Evolutionary conservation across 2,113 vertebrate species (phyloP).

Genomic region (Girardinichthys multiradiatus): DNA sequence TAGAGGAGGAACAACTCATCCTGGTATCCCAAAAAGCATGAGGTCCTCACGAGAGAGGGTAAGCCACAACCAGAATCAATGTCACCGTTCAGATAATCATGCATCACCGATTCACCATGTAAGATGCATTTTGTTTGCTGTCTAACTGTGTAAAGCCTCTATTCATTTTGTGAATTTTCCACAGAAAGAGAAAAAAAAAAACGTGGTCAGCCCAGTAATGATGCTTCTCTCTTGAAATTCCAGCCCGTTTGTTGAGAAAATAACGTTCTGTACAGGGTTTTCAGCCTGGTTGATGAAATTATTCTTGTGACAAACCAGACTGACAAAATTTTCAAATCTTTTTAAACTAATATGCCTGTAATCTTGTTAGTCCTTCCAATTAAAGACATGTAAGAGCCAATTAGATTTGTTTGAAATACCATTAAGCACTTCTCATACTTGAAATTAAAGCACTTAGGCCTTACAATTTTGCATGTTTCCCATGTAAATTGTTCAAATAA

Average conservation of each 20-base stretch:
- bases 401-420: conserved; percentile 36
- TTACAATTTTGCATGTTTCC: conserved; percentile 29
- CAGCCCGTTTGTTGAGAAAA: conserved; percentile 35
- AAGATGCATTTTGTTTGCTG: conserved; percentile 81
- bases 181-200: conserved; percentile 27
- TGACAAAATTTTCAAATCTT: conserved; percentile 31
- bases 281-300: conserved; percentile 23
- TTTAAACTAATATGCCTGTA: conserved; percentile 44
- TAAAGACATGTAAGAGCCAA: conserved; percentile 29
- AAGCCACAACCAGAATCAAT: conserved; percentile 75
- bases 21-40: conserved; percentile 76
- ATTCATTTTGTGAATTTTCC: conserved; percentile 73
- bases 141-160: conserved; percentile 72
- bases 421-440: conserved; percentile 17
- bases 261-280: conserved; percentile 28
- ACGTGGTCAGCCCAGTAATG: conserved; percentile 53
- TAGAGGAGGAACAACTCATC: conserved; percentile 74
- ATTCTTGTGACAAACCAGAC: conserved; percentile 45
- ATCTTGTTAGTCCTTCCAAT: conserved; percentile 55
- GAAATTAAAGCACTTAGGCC: conserved; percentile 20
- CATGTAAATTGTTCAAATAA: conserved; percentile 19
- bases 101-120: conserved; percentile 78
- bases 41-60: conserved; percentile 75
- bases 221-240: conserved; percentile 44
- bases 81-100: conserved; percentile 75